These are phyloP conservation scores for Sitophilus oryzae DNA, from an alignment of 1,140 invertebrate species.

Conservation along the genomic window DNA sequence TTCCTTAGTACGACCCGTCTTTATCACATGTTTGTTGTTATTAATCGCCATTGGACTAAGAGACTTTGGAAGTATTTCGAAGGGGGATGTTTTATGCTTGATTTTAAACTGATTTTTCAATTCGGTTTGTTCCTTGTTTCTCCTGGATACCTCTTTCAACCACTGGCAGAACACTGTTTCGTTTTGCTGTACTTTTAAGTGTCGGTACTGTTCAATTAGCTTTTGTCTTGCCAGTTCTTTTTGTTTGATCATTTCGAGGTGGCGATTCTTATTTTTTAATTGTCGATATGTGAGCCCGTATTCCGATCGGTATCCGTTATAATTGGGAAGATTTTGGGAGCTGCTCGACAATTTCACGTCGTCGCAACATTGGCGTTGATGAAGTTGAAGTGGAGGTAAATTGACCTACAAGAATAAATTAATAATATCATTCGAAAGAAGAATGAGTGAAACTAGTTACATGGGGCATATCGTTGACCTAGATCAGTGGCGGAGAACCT, in stretches of 20 bases:
- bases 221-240: conserved; percentile 32
- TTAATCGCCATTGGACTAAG: conserved; percentile 7
- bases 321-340: conserved; percentile 35
- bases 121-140: conserved; percentile 25
- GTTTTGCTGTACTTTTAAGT: conserved; percentile 38
- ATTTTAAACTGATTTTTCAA: conserved; percentile 17
- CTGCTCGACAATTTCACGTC: conserved; percentile 26
- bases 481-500: too few species aligned
- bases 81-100: conserved; percentile 1
- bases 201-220: conserved; percentile 35
- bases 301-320: conserved; percentile 39
- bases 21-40: conserved; percentile 7
- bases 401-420: conserved; percentile 6
- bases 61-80: background rate
- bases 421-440: too few species aligned
- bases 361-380: conserved; percentile 38
- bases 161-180: conserved; percentile 41
- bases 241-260: conserved; percentile 30
- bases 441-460: too few species aligned
- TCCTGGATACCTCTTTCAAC: conserved; percentile 36
- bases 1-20: conserved; percentile 19
- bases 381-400: conserved; percentile 36
- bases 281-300: conserved; percentile 39
- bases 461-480: too few species aligned
- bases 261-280: conserved; percentile 31